Conservation (phyloP, 2,888 invertebrate species). For the Ennomos quercinarius region DNA sequence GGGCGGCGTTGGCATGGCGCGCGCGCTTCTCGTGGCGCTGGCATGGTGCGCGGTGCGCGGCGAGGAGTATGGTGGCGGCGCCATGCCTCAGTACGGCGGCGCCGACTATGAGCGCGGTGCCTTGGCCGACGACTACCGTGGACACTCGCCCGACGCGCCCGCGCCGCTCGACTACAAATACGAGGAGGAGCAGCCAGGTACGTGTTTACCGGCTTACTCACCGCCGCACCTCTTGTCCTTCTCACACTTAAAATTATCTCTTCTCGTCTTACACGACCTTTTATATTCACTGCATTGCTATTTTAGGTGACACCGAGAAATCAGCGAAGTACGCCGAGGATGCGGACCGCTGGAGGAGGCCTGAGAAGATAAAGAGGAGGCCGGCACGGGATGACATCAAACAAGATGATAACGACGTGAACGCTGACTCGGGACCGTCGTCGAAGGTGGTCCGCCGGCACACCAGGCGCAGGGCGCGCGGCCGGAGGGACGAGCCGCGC, state of each 20-base stretch:
- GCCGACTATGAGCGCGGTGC: conserved; percentile 53
- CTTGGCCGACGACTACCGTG: conserved; percentile 58
- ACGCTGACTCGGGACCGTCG: not conserved
- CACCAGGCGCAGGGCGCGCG: not conserved
- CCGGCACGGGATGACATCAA: not conserved
- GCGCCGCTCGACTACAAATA: conserved; percentile 69
- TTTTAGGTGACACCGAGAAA: conserved; percentile 11
- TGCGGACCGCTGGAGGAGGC: conserved; percentile 3
- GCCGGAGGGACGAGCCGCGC: conserved; percentile 7
- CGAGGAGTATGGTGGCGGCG: conserved; percentile 64
- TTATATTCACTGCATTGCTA: not conserved
- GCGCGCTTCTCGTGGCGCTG: conserved; percentile 49
- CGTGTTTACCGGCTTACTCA: conserved; percentile 7
- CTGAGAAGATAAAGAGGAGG: conserved; percentile 1
- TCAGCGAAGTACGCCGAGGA: conserved; percentile 9
- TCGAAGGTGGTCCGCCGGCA: conserved; percentile 7
- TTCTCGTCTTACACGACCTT: not conserved
- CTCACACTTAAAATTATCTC: not conserved
- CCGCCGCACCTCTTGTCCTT: too few relatives aligned
- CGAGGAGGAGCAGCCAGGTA: conserved; percentile 58
- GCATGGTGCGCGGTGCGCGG: conserved; percentile 49
- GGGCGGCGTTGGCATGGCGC: conserved; percentile 38
- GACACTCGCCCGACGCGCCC: conserved; percentile 60
- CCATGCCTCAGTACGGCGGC: conserved; percentile 68
- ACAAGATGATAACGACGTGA: not conserved